Base-by-base conservation (phyloP, 2,888 invertebrate genomes). In the Himalopsyche tibetana region DNA sequence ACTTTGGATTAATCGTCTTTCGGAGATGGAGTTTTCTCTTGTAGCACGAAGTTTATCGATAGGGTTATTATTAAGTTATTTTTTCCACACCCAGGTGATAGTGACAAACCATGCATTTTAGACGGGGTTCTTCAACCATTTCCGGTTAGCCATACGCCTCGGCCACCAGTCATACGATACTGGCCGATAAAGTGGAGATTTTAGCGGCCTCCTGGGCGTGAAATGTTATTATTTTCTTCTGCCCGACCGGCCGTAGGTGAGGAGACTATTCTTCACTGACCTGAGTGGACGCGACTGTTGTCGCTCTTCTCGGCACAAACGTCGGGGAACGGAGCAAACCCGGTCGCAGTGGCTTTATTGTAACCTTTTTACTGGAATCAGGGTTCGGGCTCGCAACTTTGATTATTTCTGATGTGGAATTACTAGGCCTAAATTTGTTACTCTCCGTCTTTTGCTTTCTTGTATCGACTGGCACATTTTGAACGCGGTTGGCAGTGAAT, bases 401-500 rank as follows among this genome's bases (percentile, higher is more conserved):
- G 63, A 93, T 92, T 5, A 90, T 79, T 38, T 81, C 87, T 89
- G 92, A 92, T 9, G 93, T 93, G 0, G 93, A 92, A 63, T 92
- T 2, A 90, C 90, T 90, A 90, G 92, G 84, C 56, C 5, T 87
- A 28, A 84, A 90, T 91, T 92, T 36, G 90, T 87, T 63, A 89
- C 89, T 36, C 36, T 88, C 85, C 0, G 86, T 89, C 82, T 88
- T 89, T 55, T 90, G 90, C 88, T 91, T 93, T 89, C 91, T 92
- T 15, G 91, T 80, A 89, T 93, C 93, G 81, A 93, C 90, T 12
- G 93, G 93, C 6, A 93, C 92, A 82, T 93, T 93, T 90, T 93
- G 93, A 36, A 90, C 90, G 89, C 93, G 91, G 69, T 89, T 91
- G 5, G 89, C 91, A 8, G 91, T 90, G 87, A 93, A 92, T 82